These are phyloP conservation scores for Spisula subtruncata DNA, from an alignment of 2,888 invertebrate genomes.

Conservation along the genomic window DNA sequence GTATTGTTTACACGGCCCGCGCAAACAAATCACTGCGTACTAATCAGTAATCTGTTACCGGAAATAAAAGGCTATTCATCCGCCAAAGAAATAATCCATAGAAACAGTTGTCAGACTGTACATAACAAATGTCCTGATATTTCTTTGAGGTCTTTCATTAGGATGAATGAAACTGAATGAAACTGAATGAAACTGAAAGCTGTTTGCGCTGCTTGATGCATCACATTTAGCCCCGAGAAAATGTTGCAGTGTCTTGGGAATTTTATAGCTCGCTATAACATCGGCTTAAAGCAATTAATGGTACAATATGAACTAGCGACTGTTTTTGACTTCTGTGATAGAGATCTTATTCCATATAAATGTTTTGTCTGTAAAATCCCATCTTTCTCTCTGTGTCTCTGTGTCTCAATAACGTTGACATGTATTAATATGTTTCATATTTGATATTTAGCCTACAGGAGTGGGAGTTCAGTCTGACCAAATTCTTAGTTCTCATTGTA, in stretches of 20 bases:
- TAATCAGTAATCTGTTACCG: conserved; percentile 67
- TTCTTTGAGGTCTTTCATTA: conserved; percentile 47
- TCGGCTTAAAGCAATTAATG: conserved; percentile 25
- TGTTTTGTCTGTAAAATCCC: neutral
- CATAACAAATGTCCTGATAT: conserved; percentile 58
- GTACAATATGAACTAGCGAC: neutral
- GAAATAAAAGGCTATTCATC: conserved; percentile 57
- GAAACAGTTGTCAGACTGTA: conserved; percentile 59
- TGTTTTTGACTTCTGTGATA: conserved; percentile 11
- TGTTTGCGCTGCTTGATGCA: conserved; percentile 30
- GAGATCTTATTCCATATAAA: neutral
- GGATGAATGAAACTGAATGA: conserved; percentile 43
- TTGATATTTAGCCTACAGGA: too few species aligned
- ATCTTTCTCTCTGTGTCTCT: neutral
- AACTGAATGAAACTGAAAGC: conserved; percentile 46
- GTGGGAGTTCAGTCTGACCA: too few species aligned
- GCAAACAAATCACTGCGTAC: conserved; percentile 69
- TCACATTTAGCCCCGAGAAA: neutral
- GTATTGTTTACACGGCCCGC: conserved; percentile 69
- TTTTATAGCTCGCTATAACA: neutral
- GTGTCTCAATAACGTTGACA: neutral
- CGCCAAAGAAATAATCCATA: conserved; percentile 50
- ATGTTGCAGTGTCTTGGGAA: conserved; percentile 26
- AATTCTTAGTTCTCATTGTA: too few species aligned
- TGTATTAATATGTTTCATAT: too few species aligned